phyloP scores from a whole-genome alignment of 2,888 invertebrate genomes.

The Dicranocentrus wangi region DNA sequence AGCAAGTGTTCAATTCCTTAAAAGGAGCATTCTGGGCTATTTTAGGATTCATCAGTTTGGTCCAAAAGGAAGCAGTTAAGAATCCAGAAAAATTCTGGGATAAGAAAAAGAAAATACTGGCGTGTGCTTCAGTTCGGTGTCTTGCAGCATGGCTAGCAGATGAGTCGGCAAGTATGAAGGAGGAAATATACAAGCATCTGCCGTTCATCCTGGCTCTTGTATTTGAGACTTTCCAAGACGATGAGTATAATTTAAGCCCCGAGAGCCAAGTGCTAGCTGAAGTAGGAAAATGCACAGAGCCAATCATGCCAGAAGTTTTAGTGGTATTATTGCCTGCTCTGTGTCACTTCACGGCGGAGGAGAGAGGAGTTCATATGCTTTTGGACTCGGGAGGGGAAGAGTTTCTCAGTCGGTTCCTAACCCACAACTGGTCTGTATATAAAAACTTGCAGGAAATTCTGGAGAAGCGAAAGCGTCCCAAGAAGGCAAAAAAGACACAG shows the following conservation, averaged over 20 bases:
- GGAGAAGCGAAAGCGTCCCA: constrained; percentile 70
- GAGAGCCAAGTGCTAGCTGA: constrained; percentile 71
- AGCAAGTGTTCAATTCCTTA: constrained; percentile 90
- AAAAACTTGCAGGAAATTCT: constrained; percentile 83
- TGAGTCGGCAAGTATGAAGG: constrained; percentile 90
- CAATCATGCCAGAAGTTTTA: constrained; percentile 80
- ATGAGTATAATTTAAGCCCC: constrained; percentile 71
- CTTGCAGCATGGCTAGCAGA: constrained; percentile 92
- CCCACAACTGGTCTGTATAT: constrained; percentile 90
- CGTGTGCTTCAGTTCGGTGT: constrained; percentile 89
- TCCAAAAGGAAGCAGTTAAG: constrained; percentile 71
- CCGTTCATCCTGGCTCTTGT: constrained; percentile 87
- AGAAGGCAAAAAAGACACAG: constrained; percentile 69
- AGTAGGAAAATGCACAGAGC: constrained; percentile 71
- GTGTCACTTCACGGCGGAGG: constrained; percentile 93
- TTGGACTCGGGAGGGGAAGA: constrained; percentile 81
- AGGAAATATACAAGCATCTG: constrained; percentile 85
- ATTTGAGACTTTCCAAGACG: constrained; percentile 83
- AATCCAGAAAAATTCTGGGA: constrained; percentile 72
- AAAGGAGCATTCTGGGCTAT: constrained; percentile 92
- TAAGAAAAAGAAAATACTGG: constrained; percentile 77
- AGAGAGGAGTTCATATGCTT: constrained; percentile 77
- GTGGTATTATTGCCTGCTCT: constrained; percentile 90
- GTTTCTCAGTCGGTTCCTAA: constrained; percentile 85
- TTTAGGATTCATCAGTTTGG: constrained; percentile 78